Evolutionary conservation across 2,113 vertebrate species (phyloP).

Genomic region (Mus spicilegus): DNA sequence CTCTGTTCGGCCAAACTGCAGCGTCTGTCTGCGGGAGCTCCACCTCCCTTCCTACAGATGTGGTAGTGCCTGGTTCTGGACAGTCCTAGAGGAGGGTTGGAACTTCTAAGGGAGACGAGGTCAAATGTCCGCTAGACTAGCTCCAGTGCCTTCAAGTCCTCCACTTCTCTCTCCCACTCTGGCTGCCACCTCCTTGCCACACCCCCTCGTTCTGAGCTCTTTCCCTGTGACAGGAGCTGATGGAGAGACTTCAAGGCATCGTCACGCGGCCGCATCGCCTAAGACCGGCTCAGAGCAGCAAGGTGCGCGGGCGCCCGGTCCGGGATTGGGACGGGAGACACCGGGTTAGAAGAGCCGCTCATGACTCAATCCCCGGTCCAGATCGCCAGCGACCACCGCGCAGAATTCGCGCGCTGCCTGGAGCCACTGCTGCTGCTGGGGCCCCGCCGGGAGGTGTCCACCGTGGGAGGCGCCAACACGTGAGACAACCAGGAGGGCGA

Average conservation of each 20-base stretch:
- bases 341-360: accelerated
- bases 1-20: accelerated
- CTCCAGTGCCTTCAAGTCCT: background rate
- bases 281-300: constrained; percentile 93
- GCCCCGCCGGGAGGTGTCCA: constrained; percentile 85
- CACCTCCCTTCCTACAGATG: background rate
- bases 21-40: background rate
- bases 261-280: constrained; percentile 92
- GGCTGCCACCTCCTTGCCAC: accelerated
- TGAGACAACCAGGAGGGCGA: background rate
- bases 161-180: background rate
- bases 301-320: constrained; percentile 81
- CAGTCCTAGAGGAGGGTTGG: background rate
- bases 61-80: background rate
- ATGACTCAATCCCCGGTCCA: constrained; percentile 53
- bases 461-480: constrained; percentile 46
- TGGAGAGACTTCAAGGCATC: constrained; percentile 94
- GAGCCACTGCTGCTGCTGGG: constrained; percentile 91
- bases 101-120: background rate
- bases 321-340: accelerated
- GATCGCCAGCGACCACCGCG: constrained; percentile 93
- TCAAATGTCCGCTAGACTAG: background rate
- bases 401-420: constrained; percentile 93
- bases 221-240: constrained; percentile 89
- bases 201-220: background rate